Evolutionary conservation across 2,113 vertebrate genomes (phyloP).

Genomic region (Callionymus lyra): DNA sequence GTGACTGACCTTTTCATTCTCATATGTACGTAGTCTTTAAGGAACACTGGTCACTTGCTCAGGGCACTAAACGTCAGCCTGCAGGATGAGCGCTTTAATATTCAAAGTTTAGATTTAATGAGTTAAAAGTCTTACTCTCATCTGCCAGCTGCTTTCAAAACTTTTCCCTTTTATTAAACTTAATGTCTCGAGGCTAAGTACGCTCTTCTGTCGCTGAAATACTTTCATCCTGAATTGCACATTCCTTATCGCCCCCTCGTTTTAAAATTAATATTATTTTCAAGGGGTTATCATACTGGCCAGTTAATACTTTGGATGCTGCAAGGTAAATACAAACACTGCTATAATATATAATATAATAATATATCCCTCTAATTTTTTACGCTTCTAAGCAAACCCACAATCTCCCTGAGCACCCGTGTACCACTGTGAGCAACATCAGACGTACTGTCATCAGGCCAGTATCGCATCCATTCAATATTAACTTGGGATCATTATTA

Average conservation of each 20-base stretch:
- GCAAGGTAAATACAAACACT: too few relatives aligned
- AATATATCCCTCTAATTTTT: too few relatives aligned
- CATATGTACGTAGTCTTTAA: conserved; percentile 3
- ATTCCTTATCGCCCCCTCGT: neutral
- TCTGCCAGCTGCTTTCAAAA: conserved; percentile 12
- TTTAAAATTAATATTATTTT: too few relatives aligned
- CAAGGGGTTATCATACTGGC: neutral
- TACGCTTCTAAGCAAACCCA: too few relatives aligned
- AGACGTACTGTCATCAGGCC: too few relatives aligned
- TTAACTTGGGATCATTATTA: too few relatives aligned
- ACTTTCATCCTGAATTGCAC: neutral
- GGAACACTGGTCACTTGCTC: too few relatives aligned
- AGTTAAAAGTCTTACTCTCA: conserved; percentile 12
- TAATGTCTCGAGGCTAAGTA: conserved; percentile 8
- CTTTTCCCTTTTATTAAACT: conserved; percentile 14
- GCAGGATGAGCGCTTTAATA: conserved; percentile 20
- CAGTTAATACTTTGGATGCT: too few relatives aligned
- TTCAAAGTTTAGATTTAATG: conserved; percentile 16
- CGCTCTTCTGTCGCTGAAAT: conserved; percentile 3
- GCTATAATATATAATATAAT: too few relatives aligned
- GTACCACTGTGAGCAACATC: too few relatives aligned
- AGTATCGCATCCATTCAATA: too few relatives aligned
- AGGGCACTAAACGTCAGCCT: conserved; percentile 1
- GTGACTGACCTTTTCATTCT: conserved; percentile 47
- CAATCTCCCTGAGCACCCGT: too few relatives aligned